Conservation (phyloP, 2,797 vertebrate species). For the Pipistrellus pipistrellus region DNA sequence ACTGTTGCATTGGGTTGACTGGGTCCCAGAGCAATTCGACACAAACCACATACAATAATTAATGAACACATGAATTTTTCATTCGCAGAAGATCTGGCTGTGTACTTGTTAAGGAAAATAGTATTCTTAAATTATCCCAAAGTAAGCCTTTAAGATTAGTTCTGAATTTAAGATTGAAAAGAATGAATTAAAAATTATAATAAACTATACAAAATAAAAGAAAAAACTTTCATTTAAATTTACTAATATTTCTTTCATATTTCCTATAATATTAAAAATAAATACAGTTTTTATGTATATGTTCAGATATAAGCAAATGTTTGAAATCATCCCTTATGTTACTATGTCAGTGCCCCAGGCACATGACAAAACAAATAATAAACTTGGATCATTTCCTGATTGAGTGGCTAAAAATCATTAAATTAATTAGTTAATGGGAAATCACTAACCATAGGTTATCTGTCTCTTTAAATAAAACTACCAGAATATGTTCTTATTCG, state of each 20-base stretch:
- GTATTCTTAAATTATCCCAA: neutral
- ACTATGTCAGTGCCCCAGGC: neutral
- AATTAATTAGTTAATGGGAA: constrained; percentile 32
- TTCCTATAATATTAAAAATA: constrained; percentile 18
- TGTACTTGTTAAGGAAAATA: neutral
- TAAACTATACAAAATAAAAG: neutral
- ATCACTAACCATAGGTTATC: neutral
- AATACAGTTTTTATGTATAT: neutral
- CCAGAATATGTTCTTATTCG: neutral
- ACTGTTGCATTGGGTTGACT: neutral
- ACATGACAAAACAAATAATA: neutral
- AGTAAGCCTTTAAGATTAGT: neutral
- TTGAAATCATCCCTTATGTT: neutral
- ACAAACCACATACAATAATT: neutral
- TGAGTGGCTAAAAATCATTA: neutral
- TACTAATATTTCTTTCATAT: neutral
- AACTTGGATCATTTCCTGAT: neutral
- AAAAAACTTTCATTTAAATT: neutral
- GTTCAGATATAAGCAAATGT: neutral
- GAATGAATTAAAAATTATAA: neutral
- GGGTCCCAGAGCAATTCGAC: neutral
- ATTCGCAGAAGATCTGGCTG: neutral
- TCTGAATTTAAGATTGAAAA: neutral
- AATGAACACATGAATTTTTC: neutral
- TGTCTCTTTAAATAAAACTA: constrained; percentile 39